A percentile compares a stretch with the other conserved stretches of the same genome.
These are phyloP conservation scores for Lepetodrilus schrolli DNA, from an alignment of 2,888 invertebrate genomes.

Conservation along the genomic window DNA sequence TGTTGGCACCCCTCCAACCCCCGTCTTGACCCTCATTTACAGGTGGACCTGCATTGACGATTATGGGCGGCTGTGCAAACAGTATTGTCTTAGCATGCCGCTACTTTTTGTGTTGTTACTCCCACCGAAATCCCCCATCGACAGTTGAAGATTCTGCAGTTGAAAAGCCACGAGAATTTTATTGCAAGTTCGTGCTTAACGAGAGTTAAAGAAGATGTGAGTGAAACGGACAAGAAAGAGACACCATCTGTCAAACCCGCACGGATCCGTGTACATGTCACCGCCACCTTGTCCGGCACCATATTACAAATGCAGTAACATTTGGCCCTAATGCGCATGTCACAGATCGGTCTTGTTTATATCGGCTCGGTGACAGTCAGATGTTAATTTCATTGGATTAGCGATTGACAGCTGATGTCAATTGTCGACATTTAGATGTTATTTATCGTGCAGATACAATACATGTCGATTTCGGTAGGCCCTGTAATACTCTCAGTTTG, in stretches of 20 bases:
- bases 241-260: slow-evolving; percentile 3
- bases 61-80: slow-evolving; percentile 16
- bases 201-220: not conserved
- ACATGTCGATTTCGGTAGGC: too few relatives aligned
- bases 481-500: too few relatives aligned
- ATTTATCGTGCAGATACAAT: too few relatives aligned
- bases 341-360: not conserved
- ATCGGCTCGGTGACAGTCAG: not conserved
- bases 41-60: not conserved
- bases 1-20: not conserved
- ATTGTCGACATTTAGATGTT: too few relatives aligned
- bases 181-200: slow-evolving; percentile 5
- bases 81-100: slow-evolving; percentile 3
- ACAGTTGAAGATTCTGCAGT: slow-evolving; percentile 13
- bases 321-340: not conserved
- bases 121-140: not conserved
- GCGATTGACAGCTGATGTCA: not conserved
- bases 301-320: not conserved
- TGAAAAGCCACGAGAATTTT: slow-evolving; percentile 13
- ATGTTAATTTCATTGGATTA: too few relatives aligned
- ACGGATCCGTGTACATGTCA: not conserved
- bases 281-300: not conserved
- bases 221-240: not conserved
- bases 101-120: not conserved
- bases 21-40: slow-evolving; percentile 10